Percentiles rank a stretch among this genome's conserved stretches.
These are phyloP conservation scores for Rhabdophis nuchalis DNA, from an alignment of 2,797 vertebrate genomes.

Conservation along the genomic window DNA sequence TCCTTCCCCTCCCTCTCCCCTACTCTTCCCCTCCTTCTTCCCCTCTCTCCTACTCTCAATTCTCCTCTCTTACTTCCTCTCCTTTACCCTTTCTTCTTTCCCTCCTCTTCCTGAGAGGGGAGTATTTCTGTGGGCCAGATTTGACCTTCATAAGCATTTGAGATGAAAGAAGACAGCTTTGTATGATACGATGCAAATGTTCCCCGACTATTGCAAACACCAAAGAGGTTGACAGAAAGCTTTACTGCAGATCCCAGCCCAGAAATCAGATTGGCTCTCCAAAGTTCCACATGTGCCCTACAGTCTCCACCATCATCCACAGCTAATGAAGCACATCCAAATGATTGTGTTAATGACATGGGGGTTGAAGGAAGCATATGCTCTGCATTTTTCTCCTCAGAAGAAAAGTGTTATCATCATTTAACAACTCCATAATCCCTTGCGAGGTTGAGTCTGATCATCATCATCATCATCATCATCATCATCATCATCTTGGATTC, in stretches of 20 bases:
- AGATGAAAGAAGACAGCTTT: not conserved
- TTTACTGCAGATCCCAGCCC: not conserved
- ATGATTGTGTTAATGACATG: not conserved
- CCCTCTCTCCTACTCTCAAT: too few relatives aligned
- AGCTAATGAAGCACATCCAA: not conserved
- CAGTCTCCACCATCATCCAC: not conserved
- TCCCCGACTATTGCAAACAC: not conserved
- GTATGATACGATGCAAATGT: not conserved
- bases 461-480: too few relatives aligned
- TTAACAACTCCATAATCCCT: too few relatives aligned
- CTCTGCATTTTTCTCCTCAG: not conserved
- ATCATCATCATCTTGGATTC: too few relatives aligned
- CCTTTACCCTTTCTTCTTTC: too few relatives aligned
- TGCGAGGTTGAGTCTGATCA: too few relatives aligned
- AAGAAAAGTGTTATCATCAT: not conserved
- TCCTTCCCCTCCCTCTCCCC: too few relatives aligned
- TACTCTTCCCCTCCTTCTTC: too few relatives aligned
- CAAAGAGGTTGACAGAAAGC: not conserved
- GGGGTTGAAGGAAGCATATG: not conserved
- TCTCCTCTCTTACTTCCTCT: too few relatives aligned
- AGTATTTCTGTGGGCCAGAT: not conserved
- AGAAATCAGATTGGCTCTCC: not conserved
- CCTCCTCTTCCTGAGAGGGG: too few relatives aligned
- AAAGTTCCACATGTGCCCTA: not conserved
- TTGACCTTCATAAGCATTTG: not conserved